Percentiles rank a stretch among this genome's conserved stretches.
These are phyloP conservation scores for Palythoa caribaeorum DNA, from an alignment of 92 coral and sea anemone genomes.

Conservation along the genomic window DNA sequence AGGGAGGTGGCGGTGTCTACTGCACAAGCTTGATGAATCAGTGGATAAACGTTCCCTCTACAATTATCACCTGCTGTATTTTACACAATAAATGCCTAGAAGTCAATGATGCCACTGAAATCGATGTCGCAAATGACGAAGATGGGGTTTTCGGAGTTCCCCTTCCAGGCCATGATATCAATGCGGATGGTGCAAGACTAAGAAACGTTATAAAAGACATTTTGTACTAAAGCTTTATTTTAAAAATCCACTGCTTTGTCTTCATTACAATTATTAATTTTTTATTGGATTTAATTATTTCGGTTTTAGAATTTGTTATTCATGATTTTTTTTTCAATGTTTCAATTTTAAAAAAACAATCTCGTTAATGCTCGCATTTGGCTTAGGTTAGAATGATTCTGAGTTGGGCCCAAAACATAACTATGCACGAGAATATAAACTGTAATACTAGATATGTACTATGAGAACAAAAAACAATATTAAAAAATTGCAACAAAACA, in stretches of 20 bases:
- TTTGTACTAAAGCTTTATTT: conserved; percentile 38
- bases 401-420: not conserved
- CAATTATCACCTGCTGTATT: conserved; percentile 42
- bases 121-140: not conserved
- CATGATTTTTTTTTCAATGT: not conserved
- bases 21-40: conserved; percentile 26
- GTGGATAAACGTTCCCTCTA: conserved; percentile 37
- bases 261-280: not conserved
- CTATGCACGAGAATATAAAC: not conserved
- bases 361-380: not conserved
- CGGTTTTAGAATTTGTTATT: too few relatives aligned
- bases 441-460: not conserved
- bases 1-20: conserved; percentile 41
- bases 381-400: not conserved
- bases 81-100: conserved; percentile 48
- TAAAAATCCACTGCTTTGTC: not conserved
- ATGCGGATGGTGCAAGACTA: conserved; percentile 42
- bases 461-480: not conserved
- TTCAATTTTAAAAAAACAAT: not conserved
- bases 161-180: conserved; percentile 55
- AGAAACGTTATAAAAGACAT: conserved; percentile 42
- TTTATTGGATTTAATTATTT: not conserved
- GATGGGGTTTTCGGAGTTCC: conserved; percentile 38
- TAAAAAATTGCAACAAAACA: not conserved
- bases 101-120: not conserved